phyloP scores from a whole-genome alignment of 2,113 vertebrate genomes.

The Macquaria ambigua region DNA sequence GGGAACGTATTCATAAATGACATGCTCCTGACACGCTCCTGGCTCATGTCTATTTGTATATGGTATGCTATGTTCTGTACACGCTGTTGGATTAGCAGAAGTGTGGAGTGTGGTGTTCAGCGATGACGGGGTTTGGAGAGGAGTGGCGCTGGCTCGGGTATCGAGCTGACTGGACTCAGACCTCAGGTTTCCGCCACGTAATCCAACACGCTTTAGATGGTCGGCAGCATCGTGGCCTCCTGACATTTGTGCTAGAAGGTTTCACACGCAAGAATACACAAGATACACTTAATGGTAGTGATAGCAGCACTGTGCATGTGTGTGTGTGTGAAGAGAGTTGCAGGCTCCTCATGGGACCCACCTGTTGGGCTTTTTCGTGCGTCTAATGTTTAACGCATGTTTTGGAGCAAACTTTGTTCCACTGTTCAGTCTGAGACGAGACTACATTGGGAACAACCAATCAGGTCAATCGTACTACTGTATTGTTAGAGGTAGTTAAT shows the following conservation, averaged over 20 bases:
- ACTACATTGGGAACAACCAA: conserved; percentile 45
- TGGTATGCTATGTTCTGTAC: conserved; percentile 37
- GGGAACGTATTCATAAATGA: conserved; percentile 32
- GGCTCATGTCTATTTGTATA: conserved; percentile 34
- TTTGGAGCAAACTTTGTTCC: conserved; percentile 39
- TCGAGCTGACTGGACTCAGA: conserved; percentile 64
- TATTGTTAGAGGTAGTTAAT: conserved; percentile 18
- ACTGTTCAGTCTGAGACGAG: conserved; percentile 5
- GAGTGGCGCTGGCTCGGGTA: conserved; percentile 40
- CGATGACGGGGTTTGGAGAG: conserved; percentile 40
- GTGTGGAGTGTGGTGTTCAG: conserved; percentile 32
- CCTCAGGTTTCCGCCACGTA: conserved; percentile 64
- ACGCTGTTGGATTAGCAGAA: conserved; percentile 55
- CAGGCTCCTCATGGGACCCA: conserved; percentile 85
- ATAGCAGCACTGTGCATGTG: conserved; percentile 57
- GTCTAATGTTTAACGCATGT: conserved; percentile 84
- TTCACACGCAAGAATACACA: conserved; percentile 33
- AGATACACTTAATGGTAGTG: conserved; percentile 81
- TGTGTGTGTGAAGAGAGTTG: conserved; percentile 73
- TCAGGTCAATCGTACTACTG: background rate
- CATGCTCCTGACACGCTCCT: conserved; percentile 34
- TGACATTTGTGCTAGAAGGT: conserved; percentile 51
- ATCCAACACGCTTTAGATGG: conserved; percentile 51
- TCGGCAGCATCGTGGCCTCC: conserved; percentile 11
- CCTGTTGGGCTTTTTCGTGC: conserved; percentile 87